Percentiles rank a stretch among this genome's conserved stretches.
Evolutionary conservation across 2,888 invertebrate species (phyloP).

Genomic region (Trichopria drosophilae): DNA sequence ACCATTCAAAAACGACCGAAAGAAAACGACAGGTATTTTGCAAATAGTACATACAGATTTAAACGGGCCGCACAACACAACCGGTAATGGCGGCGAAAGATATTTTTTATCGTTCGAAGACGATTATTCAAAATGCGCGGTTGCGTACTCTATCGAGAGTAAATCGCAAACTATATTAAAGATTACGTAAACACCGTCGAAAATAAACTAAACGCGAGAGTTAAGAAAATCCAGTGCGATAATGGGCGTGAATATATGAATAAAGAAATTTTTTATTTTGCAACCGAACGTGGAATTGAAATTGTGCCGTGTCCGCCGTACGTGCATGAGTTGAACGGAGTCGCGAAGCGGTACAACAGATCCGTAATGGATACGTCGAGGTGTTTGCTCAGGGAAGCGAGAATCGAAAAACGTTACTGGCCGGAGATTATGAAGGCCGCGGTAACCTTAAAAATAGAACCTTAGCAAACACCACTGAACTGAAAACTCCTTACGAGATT

Average conservation of each 20-base stretch:
- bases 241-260: constrained; percentile 5
- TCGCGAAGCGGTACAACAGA: constrained; percentile 9
- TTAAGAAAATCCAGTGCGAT: constrained; percentile 9
- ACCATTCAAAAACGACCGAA: too few species aligned
- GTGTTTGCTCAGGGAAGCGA: constrained; percentile 3
- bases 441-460: constrained; percentile 4
- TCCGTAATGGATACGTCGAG: constrained; percentile 4
- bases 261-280: constrained; percentile 1
- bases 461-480: constrained; percentile 3
- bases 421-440: constrained; percentile 20
- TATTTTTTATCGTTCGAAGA: constrained; percentile 8
- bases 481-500: too few species aligned
- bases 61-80: too few species aligned
- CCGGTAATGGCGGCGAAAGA: constrained; percentile 2
- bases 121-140: constrained; percentile 1
- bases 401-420: constrained; percentile 2
- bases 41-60: not conserved
- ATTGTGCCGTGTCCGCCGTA: constrained; percentile 8
- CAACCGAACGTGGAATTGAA: constrained; percentile 7
- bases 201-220: not conserved
- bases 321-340: not conserved
- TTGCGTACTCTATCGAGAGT: not conserved
- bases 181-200: constrained; percentile 6
- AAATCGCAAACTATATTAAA: not conserved
- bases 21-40: not conserved